Evolutionary conservation across 1,140 invertebrate genomes (phyloP).

Genomic region (Diprion similis): DNA sequence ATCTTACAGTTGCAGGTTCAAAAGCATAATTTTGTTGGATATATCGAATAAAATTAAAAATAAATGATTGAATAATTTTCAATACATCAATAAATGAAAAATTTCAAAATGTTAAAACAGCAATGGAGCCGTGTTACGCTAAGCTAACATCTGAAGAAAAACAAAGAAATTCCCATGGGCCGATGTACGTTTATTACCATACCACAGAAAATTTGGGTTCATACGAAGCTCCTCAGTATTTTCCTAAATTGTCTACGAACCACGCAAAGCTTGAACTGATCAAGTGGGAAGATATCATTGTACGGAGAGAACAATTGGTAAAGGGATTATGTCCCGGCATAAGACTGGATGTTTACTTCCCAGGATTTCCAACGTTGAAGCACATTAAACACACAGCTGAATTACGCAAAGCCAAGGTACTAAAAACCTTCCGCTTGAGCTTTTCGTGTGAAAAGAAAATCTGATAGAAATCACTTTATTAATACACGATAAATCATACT

Average conservation of each 20-base stretch:
- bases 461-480: not conserved
- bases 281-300: slow-evolving; percentile 66
- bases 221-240: slow-evolving; percentile 69
- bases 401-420: slow-evolving; percentile 71
- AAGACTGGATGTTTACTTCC: slow-evolving; percentile 75
- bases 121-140: slow-evolving; percentile 77
- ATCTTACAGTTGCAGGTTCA: too few species aligned
- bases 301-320: slow-evolving; percentile 68
- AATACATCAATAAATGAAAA: slow-evolving; percentile 13
- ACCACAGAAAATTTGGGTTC: slow-evolving; percentile 64
- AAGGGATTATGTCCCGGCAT: slow-evolving; percentile 79
- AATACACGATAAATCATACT: not conserved
- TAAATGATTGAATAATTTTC: slow-evolving; percentile 22
- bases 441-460: too few species aligned
- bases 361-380: slow-evolving; percentile 90
- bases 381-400: slow-evolving; percentile 79
- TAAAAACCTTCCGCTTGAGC: not conserved
- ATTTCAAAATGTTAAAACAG: slow-evolving; percentile 68
- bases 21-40: too few species aligned
- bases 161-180: slow-evolving; percentile 82
- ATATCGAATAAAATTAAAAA: slow-evolving; percentile 6
- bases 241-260: slow-evolving; percentile 68
- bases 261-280: slow-evolving; percentile 65
- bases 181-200: slow-evolving; percentile 83
- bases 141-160: slow-evolving; percentile 76